Percentiles rank a stretch among this genome's conserved stretches.
phyloP scores from a whole-genome alignment of 2,797 vertebrate genomes.

The Prionace glauca region DNA sequence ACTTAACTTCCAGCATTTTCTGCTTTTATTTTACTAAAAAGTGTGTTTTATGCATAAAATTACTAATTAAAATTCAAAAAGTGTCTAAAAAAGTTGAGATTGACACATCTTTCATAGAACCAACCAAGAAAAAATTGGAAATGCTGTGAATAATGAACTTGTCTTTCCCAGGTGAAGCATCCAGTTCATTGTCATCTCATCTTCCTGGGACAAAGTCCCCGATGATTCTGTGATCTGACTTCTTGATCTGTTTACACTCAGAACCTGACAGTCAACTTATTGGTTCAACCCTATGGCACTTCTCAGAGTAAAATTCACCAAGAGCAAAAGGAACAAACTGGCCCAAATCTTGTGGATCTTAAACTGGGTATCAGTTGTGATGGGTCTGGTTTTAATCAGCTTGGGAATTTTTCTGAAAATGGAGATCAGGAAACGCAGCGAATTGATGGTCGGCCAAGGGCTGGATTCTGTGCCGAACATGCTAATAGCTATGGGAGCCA shows the following conservation, averaged over 20 bases:
- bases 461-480: conserved; percentile 77
- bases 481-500: conserved; percentile 74
- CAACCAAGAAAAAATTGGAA: neutral
- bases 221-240: too few relatives aligned
- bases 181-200: neutral
- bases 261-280: conserved; percentile 38
- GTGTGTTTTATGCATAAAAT: neutral
- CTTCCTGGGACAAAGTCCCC: conserved; percentile 5
- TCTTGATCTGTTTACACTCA: neutral
- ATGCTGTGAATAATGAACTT: neutral
- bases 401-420: conserved; percentile 82
- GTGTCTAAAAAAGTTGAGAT: neutral
- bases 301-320: conserved; percentile 78
- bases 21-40: neutral
- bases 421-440: conserved; percentile 75
- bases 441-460: conserved; percentile 75
- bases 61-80: neutral
- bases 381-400: conserved; percentile 74
- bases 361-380: conserved; percentile 84
- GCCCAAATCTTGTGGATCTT: conserved; percentile 87
- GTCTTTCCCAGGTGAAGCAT: neutral
- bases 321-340: conserved; percentile 74
- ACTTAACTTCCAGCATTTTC: neutral
- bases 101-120: neutral
- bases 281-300: conserved; percentile 67